phyloP scores from a whole-genome alignment of 2,888 invertebrate genomes.

The Trichopoda pennipes region DNA sequence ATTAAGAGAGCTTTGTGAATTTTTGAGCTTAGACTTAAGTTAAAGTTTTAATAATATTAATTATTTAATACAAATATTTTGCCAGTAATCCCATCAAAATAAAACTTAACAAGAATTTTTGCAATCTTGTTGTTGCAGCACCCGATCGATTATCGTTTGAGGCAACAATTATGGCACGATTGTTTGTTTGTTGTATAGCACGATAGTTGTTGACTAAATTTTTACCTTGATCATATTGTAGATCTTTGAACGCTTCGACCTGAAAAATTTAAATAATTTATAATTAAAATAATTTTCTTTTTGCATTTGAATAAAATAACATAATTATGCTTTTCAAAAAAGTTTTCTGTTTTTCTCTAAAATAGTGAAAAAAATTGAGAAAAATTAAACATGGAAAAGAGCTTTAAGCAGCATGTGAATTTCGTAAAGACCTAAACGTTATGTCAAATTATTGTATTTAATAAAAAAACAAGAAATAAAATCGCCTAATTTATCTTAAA shows the following conservation, averaged over 20 bases:
- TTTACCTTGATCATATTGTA: slow-evolving; percentile 78
- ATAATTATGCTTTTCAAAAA: background rate
- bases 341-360: too few species aligned
- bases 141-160: slow-evolving; percentile 51
- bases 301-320: too few species aligned
- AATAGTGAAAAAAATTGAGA: too few species aligned
- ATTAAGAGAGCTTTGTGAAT: slow-evolving; percentile 40
- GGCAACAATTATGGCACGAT: slow-evolving; percentile 76
- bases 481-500: too few species aligned
- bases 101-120: slow-evolving; percentile 58
- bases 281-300: background rate
- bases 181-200: slow-evolving; percentile 74
- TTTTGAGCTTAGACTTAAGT: slow-evolving; percentile 31
- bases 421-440: too few species aligned
- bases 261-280: slow-evolving; percentile 68
- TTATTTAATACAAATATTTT: slow-evolving; percentile 66
- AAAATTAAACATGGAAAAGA: too few species aligned
- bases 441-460: too few species aligned
- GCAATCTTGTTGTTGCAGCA: background rate
- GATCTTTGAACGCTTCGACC: slow-evolving; percentile 80
- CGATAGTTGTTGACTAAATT: slow-evolving; percentile 82
- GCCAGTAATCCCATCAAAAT: slow-evolving; percentile 63
- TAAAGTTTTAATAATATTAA: slow-evolving; percentile 1
- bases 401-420: too few species aligned
- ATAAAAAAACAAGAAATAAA: too few species aligned